Conservation (phyloP, 2,888 invertebrate species). For the Drosophila tanythrix region DNA sequence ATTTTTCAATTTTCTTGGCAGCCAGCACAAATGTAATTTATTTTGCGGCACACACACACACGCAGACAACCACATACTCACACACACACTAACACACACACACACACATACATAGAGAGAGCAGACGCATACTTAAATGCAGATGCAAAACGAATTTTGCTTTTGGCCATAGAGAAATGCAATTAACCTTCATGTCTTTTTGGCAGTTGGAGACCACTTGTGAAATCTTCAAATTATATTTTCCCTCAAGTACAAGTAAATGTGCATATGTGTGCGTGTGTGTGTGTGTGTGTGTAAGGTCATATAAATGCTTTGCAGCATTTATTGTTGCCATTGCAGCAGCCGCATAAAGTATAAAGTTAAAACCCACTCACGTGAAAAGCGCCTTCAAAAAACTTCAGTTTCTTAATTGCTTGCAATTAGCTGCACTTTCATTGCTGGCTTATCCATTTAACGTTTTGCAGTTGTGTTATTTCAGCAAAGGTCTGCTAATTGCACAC, state of each 20-base stretch:
- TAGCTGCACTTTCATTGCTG: slow-evolving; percentile 63
- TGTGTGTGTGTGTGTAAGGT: slow-evolving; percentile 18
- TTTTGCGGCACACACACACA: slow-evolving; percentile 38
- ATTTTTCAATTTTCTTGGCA: slow-evolving; percentile 76
- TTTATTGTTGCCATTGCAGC: slow-evolving; percentile 51
- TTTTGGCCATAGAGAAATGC: slow-evolving; percentile 58
- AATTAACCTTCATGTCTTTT: slow-evolving; percentile 79
- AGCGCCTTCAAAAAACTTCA: slow-evolving; percentile 48
- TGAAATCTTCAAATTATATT: slow-evolving; percentile 60
- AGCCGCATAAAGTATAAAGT: slow-evolving; percentile 43
- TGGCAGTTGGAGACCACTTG: slow-evolving; percentile 71
- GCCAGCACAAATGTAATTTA: slow-evolving; percentile 70
- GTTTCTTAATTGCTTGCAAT: slow-evolving; percentile 71
- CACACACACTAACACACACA: neutral
- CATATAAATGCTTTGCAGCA: slow-evolving; percentile 44
- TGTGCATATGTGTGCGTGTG: neutral
- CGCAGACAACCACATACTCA: slow-evolving; percentile 10
- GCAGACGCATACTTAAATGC: slow-evolving; percentile 29
- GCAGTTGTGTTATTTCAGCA: slow-evolving; percentile 14
- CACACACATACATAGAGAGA: too few relatives aligned
- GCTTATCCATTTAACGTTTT: slow-evolving; percentile 55
- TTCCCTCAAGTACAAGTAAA: slow-evolving; percentile 17
- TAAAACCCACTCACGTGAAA: slow-evolving; percentile 35
- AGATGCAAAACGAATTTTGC: slow-evolving; percentile 46
- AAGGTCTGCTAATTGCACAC: slow-evolving; percentile 72